Conservation (phyloP, 2,113 vertebrate genomes). For the Orientallactaga bullata region DNA sequence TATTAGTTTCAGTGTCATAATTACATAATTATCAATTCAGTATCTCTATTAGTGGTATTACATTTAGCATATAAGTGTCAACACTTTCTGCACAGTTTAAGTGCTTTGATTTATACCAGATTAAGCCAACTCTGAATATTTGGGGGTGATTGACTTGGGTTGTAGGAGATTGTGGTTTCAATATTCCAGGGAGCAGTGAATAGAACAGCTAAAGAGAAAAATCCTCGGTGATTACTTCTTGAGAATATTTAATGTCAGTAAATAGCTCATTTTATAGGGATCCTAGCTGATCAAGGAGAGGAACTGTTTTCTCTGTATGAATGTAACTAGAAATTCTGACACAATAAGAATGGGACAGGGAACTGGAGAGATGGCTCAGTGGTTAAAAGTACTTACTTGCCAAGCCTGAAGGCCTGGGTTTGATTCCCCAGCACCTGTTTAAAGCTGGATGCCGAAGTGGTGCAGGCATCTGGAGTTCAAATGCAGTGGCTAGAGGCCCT, state of each 20-base stretch:
- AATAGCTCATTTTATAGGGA: conserved; percentile 10
- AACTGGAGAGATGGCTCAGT: too few relatives aligned
- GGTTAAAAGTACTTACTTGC: too few relatives aligned
- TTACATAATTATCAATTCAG: background rate
- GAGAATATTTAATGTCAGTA: conserved; percentile 11
- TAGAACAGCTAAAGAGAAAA: conserved; percentile 36
- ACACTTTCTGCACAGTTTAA: background rate
- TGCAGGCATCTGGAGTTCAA: too few relatives aligned
- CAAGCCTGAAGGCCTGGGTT: too few relatives aligned
- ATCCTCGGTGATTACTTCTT: background rate
- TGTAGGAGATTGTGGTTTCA: background rate
- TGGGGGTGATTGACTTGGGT: background rate
- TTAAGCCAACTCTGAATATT: background rate
- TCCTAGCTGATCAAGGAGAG: background rate
- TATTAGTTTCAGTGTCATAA: conserved; percentile 20
- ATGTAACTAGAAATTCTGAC: conserved; percentile 39
- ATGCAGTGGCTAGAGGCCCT: too few relatives aligned
- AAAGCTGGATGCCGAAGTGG: too few relatives aligned
- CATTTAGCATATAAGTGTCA: background rate
- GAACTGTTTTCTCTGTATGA: background rate
- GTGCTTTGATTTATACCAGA: background rate
- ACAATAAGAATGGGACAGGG: background rate
- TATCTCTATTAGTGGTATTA: background rate
- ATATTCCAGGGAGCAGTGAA: background rate
- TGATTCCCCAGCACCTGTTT: too few relatives aligned